phyloP scores from a whole-genome alignment of 1,140 invertebrate species.

The Metopolophium dirhodum region DNA sequence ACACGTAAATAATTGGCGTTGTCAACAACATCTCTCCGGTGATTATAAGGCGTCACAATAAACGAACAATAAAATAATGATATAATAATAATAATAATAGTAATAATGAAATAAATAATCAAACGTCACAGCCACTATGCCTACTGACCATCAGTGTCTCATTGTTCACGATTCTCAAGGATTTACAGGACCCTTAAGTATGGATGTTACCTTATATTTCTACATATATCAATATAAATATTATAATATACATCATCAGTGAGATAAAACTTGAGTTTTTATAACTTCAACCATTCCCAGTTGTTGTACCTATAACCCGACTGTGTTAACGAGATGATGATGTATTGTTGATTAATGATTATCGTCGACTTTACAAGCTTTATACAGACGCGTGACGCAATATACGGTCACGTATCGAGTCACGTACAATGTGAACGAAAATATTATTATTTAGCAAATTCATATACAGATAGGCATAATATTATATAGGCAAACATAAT shows the following conservation, averaged over 20 bases:
- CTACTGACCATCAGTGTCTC: not conserved
- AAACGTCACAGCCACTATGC: not conserved
- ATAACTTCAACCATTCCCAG: not conserved
- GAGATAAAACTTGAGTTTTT: not conserved
- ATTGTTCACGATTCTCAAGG: constrained; percentile 32
- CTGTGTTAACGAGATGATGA: not conserved
- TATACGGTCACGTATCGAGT: not conserved
- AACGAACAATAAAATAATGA: constrained; percentile 42
- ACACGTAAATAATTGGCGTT: constrained; percentile 54
- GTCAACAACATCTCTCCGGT: not conserved
- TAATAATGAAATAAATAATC: constrained; percentile 36
- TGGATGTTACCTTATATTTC: not conserved
- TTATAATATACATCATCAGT: not conserved
- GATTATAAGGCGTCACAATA: constrained; percentile 56
- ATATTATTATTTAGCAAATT: not conserved
- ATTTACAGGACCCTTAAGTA: not conserved
- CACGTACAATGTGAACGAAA: not conserved
- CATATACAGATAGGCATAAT: not conserved
- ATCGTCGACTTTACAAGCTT: not conserved
- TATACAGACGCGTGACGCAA: not conserved
- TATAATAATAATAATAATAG: constrained; percentile 5
- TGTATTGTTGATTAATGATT: not conserved
- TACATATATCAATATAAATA: not conserved
- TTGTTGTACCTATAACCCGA: not conserved
- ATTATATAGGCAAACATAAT: not conserved